phyloP scores from a whole-genome alignment of 2,113 vertebrate species.

The Todiramphus chloris region DNA sequence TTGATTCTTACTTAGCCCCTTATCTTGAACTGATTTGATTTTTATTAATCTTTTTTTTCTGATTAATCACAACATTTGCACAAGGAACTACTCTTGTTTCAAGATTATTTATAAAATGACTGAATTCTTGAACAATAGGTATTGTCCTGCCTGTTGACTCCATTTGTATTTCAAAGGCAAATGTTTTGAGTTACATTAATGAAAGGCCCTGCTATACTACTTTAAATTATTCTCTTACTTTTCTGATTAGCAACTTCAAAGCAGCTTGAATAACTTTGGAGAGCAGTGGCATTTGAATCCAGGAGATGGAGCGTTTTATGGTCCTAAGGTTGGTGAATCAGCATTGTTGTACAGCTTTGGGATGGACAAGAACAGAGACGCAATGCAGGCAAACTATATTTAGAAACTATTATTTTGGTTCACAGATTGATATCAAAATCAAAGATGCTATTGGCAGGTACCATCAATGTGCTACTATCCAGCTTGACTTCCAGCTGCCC shows the following conservation, averaged over 20 bases:
- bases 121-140: not conserved
- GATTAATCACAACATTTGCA: not conserved
- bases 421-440: slow-evolving; percentile 94
- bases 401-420: slow-evolving; percentile 21
- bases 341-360: not conserved
- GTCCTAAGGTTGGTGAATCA: slow-evolving; percentile 86
- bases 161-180: not conserved
- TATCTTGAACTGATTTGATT: not conserved
- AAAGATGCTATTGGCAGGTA: slow-evolving; percentile 92
- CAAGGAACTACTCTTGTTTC: not conserved
- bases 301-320: slow-evolving; percentile 95
- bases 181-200: not conserved
- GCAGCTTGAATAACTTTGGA: slow-evolving; percentile 90
- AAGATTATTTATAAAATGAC: not conserved
- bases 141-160: not conserved
- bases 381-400: not conserved
- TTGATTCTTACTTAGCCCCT: not conserved
- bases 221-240: not conserved
- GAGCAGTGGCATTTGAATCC: slow-evolving; percentile 90
- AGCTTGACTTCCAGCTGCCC: slow-evolving; percentile 96
- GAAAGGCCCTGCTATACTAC: not conserved
- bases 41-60: not conserved
- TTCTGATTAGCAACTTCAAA: slow-evolving; percentile 86
- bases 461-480: slow-evolving; percentile 95
- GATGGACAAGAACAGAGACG: not conserved